These are phyloP conservation scores for Ceraclea dissimilis DNA, from an alignment of 2,888 invertebrate species.

Conservation along the genomic window DNA sequence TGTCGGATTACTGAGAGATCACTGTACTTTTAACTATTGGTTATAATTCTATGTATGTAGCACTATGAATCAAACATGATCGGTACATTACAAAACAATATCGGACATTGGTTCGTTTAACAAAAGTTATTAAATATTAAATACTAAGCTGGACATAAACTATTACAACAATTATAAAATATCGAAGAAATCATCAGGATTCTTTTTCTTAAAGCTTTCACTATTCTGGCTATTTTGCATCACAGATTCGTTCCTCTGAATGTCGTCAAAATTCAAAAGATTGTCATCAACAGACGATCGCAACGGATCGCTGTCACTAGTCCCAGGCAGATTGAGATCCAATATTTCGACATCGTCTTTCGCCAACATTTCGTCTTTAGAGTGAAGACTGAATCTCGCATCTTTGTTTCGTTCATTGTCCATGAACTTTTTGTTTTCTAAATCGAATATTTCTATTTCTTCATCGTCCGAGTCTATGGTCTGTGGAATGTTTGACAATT, in stretches of 20 bases:
- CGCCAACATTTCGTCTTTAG: constrained; percentile 9
- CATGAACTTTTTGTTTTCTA: constrained; percentile 32
- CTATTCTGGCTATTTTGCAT: constrained; percentile 1
- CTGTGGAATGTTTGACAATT: constrained; percentile 40
- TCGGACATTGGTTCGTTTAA: too few species aligned
- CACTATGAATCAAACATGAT: too few species aligned
- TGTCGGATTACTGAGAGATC: too few species aligned
- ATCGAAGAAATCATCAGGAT: constrained; percentile 18
- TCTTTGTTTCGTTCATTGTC: constrained; percentile 2
- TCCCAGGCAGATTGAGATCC: constrained; percentile 21
- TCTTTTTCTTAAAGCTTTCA: constrained; percentile 1
- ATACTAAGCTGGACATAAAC: too few species aligned
- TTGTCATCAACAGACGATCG: constrained; percentile 15
- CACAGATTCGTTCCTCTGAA: background rate
- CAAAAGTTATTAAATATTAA: too few species aligned
- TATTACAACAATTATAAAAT: constrained; percentile 20
- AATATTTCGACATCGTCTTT: constrained; percentile 21
- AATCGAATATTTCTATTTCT: constrained; percentile 45
- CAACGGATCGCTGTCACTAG: constrained; percentile 5
- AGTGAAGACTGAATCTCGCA: background rate
- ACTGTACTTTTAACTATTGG: too few species aligned
- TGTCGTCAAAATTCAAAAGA: constrained; percentile 19
- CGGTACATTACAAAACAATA: too few species aligned
- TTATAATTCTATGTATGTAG: too few species aligned
- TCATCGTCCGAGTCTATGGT: constrained; percentile 48